phyloP scores from a whole-genome alignment of 1,140 invertebrate genomes.

The Drosophila obscura region DNA sequence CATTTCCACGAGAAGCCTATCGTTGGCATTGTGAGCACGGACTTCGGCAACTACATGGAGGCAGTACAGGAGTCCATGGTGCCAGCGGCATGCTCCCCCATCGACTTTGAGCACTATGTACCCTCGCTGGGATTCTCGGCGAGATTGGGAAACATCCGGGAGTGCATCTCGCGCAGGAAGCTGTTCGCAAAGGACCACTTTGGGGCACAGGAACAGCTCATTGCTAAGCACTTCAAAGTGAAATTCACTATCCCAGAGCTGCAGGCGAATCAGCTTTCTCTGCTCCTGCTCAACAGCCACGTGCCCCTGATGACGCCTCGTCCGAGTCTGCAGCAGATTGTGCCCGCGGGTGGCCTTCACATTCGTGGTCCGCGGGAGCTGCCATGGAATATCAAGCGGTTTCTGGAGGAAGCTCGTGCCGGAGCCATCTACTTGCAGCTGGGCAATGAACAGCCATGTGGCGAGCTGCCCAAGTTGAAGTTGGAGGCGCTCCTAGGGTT shows the following conservation, averaged over 20 bases:
- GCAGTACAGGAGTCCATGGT: constrained; percentile 67
- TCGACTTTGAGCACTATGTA: constrained; percentile 47
- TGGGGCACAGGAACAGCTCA: constrained; percentile 62
- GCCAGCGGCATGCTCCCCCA: constrained; percentile 71
- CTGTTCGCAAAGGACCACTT: constrained; percentile 59
- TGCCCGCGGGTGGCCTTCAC: constrained; percentile 80
- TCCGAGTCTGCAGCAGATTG: constrained; percentile 69
- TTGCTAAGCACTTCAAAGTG: constrained; percentile 69
- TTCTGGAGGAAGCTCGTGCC: constrained; percentile 83
- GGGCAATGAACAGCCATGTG: constrained; percentile 72
- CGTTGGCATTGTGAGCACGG: constrained; percentile 78
- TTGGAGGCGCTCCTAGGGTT: constrained; percentile 75
- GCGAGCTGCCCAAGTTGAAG: constrained; percentile 68
- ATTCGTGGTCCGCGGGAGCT: constrained; percentile 75
- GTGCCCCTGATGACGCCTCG: constrained; percentile 69
- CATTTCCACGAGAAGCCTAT: constrained; percentile 82
- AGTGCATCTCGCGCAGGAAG: constrained; percentile 55
- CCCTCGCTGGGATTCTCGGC: constrained; percentile 38
- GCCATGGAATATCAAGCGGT: constrained; percentile 83
- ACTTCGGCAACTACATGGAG: constrained; percentile 76
- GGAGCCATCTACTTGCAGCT: constrained; percentile 86
- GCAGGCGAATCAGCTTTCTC: constrained; percentile 84
- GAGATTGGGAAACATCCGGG: constrained; percentile 56
- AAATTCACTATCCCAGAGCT: constrained; percentile 83
- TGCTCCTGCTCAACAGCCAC: constrained; percentile 79